Evolutionary conservation across 2,113 vertebrate species (phyloP).

Genomic region (Pongo abelii): DNA sequence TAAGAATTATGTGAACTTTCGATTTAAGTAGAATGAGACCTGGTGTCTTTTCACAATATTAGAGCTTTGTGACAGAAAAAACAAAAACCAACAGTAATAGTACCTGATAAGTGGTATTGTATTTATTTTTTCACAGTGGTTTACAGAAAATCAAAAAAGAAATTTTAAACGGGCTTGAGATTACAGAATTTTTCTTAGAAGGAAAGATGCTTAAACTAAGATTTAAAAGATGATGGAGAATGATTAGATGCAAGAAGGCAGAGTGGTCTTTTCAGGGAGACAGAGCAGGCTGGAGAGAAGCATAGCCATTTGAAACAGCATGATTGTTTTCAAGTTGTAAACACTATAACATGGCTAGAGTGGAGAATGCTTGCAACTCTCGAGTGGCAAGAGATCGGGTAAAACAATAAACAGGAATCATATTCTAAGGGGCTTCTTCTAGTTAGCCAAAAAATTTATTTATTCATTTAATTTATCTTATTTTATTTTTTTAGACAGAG

Average conservation of each 20-base stretch:
- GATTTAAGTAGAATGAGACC: neutral
- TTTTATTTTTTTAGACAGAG: no score
- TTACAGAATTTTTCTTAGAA: neutral
- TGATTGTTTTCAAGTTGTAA: neutral
- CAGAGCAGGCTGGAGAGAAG: neutral
- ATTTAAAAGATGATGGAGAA: neutral
- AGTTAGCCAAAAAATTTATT: neutral
- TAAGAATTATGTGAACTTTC: neutral
- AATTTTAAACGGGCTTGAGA: neutral
- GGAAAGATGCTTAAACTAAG: conserved; percentile 15
- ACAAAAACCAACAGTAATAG: neutral
- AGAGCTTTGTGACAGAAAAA: neutral
- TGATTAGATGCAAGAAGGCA: neutral
- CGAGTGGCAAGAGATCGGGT: neutral
- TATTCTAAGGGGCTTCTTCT: neutral
- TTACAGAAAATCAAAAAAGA: neutral
- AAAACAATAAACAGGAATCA: neutral
- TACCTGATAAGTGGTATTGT: neutral
- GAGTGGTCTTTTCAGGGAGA: neutral
- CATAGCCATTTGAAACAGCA: neutral
- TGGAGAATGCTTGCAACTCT: neutral
- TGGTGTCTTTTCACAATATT: neutral
- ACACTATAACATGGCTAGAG: neutral
- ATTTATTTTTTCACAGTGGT: neutral
- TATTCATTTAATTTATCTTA: no score